Evolutionary conservation across 1,140 invertebrate genomes (phyloP), one percentile per base, ranked within the genome.

Genomic region (Lysiphlebus fabarum): DNA sequence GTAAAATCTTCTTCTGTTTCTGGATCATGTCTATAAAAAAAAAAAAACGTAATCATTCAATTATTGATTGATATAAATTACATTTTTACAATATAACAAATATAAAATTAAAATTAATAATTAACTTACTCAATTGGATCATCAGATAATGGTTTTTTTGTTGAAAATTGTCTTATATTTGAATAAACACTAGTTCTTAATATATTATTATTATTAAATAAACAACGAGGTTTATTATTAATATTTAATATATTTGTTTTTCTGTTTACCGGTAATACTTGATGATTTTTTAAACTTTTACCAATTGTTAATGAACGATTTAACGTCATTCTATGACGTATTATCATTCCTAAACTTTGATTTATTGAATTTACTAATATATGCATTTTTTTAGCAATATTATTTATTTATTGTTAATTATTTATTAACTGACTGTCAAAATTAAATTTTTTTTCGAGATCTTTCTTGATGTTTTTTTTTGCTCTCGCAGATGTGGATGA

Each of bases 1-100:
- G 72, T 62, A 72, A 72, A 77, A 17, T 75, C 72, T 2, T 61
- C 59, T 6, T 66, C 9, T 41, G 69, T 64, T 43, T 73, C 69
- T 57, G 66, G 68, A 34, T 76, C 67, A 17, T 41, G 10, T 44
- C 51, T 10, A 36, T 58, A 42, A 45, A 49, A 43, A 56, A 48
- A 4, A 57, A 53, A 43, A 26, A 36, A 47, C 10, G 50, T 14
- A 44, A n/a, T n/a, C n/a, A n/a, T n/a, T n/a, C n/a, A n/a, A n/a
- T n/a, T n/a, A n/a, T n/a, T n/a, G n/a, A n/a, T n/a, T n/a, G n/a
- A n/a, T n/a, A n/a, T n/a, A n/a, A n/a, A n/a, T n/a, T n/a, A n/a
- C n/a, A n/a, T n/a, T n/a, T n/a, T n/a, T n/a, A n/a, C n/a, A n/a
- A n/a, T n/a, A n/a, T n/a, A n/a, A n/a, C n/a, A n/a, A n/a, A n/a